A percentile compares a stretch with the other conserved stretches of the same genome.
These are phyloP conservation scores for Tringa solitaria DNA, from an alignment of 2,113 vertebrate genomes.

Conservation along the genomic window DNA sequence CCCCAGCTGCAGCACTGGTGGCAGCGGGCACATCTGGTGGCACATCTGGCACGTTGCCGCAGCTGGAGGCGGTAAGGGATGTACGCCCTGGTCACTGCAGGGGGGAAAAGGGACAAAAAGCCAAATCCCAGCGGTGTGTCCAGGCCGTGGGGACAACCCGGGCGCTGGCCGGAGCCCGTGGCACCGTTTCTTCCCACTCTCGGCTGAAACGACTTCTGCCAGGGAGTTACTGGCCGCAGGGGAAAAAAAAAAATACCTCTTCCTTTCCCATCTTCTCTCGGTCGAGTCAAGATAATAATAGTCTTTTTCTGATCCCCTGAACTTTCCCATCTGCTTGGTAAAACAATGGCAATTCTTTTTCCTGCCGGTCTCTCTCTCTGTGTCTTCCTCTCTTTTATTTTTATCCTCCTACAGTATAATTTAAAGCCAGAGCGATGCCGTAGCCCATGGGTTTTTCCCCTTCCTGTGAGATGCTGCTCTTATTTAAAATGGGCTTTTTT, in stretches of 20 bases:
- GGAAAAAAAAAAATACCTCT: conserved; percentile 64
- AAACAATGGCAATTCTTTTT: conserved; percentile 81
- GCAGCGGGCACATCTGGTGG: not conserved
- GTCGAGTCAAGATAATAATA: conserved; percentile 79
- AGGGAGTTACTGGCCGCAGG: not conserved
- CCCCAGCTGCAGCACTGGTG: not conserved
- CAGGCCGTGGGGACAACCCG: not conserved
- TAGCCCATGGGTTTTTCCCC: conserved; percentile 62
- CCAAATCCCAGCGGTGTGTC: not conserved
- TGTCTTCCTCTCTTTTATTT: conserved; percentile 71
- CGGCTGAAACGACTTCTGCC: conserved; percentile 46
- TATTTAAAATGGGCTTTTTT: conserved; percentile 70
- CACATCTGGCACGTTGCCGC: not conserved
- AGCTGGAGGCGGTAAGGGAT: not conserved
- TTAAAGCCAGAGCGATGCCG: conserved; percentile 66
- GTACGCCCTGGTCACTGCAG: fast-evolving
- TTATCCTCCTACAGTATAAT: conserved; percentile 72
- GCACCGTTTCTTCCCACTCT: not conserved
- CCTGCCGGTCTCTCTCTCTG: conserved; percentile 59
- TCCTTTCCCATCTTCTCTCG: conserved; percentile 69
- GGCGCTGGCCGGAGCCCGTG: not conserved
- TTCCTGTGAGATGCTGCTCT: conserved; percentile 59
- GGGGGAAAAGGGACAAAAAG: not conserved
- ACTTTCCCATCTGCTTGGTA: conserved; percentile 83
- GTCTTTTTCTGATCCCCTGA: conserved; percentile 82